These are phyloP conservation scores for Hemicentrotus pulcherrimus DNA, from an alignment of 35 echinoderm and acorn worm genomes.

Conservation along the genomic window DNA sequence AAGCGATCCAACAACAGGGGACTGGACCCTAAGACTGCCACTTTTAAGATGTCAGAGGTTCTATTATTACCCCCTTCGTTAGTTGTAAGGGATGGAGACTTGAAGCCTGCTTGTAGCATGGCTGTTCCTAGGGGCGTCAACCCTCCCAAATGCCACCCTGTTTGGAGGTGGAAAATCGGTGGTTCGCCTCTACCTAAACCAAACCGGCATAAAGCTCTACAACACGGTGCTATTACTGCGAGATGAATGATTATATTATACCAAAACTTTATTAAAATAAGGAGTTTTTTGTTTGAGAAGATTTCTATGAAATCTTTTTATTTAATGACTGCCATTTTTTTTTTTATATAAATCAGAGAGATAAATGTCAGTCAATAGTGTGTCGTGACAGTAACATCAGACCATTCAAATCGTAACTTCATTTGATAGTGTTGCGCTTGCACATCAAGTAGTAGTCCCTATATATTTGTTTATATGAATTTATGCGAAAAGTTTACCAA, in stretches of 20 bases:
- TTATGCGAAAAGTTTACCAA: background rate
- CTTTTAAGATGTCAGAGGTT: conserved; percentile 13
- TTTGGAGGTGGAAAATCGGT: conserved; percentile 75
- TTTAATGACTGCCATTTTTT: background rate
- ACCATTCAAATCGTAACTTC: too few species aligned
- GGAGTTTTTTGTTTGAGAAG: too few species aligned
- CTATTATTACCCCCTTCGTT: conserved; percentile 47
- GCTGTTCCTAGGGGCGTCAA: background rate
- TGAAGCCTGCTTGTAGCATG: conserved; percentile 67
- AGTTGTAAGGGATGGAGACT: conserved; percentile 57
- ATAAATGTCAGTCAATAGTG: too few species aligned
- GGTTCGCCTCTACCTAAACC: conserved; percentile 55
- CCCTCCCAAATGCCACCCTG: conserved; percentile 65
- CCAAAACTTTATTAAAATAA: too few species aligned
- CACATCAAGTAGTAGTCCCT: too few species aligned
- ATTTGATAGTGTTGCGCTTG: too few species aligned
- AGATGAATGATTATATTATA: background rate
- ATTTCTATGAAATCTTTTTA: background rate
- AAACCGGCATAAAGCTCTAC: background rate
- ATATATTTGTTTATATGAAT: too few species aligned
- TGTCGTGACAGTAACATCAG: too few species aligned
- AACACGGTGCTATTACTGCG: background rate
- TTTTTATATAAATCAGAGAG: background rate
- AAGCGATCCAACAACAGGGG: background rate
- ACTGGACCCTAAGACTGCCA: background rate